Conservation (phyloP, 2,113 vertebrate species). For the Bucco capensis region DNA sequence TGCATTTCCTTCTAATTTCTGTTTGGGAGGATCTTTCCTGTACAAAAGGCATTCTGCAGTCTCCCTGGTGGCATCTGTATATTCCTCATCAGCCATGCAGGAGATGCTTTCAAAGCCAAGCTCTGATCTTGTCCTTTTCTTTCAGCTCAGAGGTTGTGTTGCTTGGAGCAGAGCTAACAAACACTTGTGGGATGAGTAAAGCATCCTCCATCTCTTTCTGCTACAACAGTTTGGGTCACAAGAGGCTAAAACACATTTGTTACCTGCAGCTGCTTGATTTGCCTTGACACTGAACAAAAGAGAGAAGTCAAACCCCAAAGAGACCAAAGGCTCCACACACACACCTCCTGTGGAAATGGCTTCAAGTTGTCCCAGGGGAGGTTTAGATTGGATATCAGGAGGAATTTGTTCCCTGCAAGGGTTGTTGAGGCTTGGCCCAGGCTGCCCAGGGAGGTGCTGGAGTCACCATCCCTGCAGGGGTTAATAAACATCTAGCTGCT, state of each 20-base stretch:
- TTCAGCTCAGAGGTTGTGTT: background rate
- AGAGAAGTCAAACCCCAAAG: background rate
- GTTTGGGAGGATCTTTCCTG: conserved; percentile 18
- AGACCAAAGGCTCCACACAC: background rate
- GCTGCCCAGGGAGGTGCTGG: no score
- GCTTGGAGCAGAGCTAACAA: background rate
- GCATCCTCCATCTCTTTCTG: background rate
- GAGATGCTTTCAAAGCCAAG: background rate
- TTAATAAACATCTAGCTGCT: no score
- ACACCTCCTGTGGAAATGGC: background rate
- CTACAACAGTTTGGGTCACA: background rate
- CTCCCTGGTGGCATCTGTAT: background rate
- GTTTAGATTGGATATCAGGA: no score
- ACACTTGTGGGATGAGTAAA: background rate
- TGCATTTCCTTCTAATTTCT: conserved; percentile 33
- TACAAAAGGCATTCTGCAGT: background rate
- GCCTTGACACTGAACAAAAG: background rate
- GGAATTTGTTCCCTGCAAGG: no score
- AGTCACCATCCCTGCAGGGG: no score
- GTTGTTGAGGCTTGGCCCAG: no score
- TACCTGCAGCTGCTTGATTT: background rate
- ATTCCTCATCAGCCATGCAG: background rate
- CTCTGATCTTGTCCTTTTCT: background rate
- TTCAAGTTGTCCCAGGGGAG: no score
- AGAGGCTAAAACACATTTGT: background rate